Base-by-base conservation (phyloP, 2,113 vertebrate species). In the Tachuris rubrigastra region DNA sequence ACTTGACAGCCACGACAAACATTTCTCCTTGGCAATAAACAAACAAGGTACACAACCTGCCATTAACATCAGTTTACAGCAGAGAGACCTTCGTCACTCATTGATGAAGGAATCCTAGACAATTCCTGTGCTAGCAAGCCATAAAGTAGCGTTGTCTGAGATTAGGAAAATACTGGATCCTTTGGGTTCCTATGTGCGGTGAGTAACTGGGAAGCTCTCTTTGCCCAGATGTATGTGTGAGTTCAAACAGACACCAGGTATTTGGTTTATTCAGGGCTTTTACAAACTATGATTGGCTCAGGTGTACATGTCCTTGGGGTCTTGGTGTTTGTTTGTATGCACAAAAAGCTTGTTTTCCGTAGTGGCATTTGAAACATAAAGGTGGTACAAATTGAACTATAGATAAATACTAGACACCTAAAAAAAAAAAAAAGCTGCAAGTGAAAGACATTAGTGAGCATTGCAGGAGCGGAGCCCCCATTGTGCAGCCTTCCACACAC, bases 1-100 rank as follows among this genome's bases (percentile, higher is more conserved):
- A 94, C 96, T 90, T 97, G 97, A 96, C 97, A 97, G 96, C 83
- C 90, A 71, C 19, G 35, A 96, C 96, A 97, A 95, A 73, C 89
- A 84, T 97, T 97, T 96, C 82, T 96, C 78, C 96, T 95, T 24
- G 53, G 96, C 94, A 96, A 85, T 97, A 95, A 96, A 97, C 84
- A 89, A 94, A 92, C 93, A 97, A 92, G 86, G 73, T 96, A 72
- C 89, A 82, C 93, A 96, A 95, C 94, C 91, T 95, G 86, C 93
- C 90, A 90, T 84, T 96, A 90, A 62, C 74, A 93, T 84, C 78
- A 76, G 82, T 80, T 96, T 92, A 94, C 95, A 94, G 88, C 93
- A 94, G 79, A 47, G 69, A 90, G 81, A 75, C 91, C 89, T 96
- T 94, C 16, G 25, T 95, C 87, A 66, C 69, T 95, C 82, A 74